These are phyloP conservation scores for Geococcyx californianus DNA, from an alignment of 2,113 vertebrate species.

Conservation along the genomic window DNA sequence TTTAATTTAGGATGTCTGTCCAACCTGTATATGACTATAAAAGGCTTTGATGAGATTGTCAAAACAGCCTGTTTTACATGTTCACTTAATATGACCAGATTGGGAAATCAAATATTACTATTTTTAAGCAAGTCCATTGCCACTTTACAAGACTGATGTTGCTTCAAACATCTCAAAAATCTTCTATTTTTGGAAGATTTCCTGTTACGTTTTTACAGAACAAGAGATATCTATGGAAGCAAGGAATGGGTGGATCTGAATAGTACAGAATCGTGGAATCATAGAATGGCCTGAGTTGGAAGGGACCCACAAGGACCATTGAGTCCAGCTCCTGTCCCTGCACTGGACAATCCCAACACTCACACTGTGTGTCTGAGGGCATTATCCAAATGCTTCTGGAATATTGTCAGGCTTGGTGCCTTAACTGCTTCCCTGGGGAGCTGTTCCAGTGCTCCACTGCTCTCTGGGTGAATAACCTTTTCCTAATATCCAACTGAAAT, in stretches of 20 bases:
- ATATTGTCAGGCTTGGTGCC: too few species aligned
- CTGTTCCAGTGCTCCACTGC: too few species aligned
- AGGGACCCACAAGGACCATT: too few species aligned
- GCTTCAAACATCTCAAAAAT: neutral
- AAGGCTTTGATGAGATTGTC: neutral
- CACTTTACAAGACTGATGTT: neutral
- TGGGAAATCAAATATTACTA: neutral
- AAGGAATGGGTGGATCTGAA: neutral
- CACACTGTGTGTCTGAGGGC: too few species aligned
- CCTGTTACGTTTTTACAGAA: neutral
- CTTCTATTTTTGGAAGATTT: neutral
- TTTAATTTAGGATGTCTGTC: neutral
- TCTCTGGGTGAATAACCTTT: too few species aligned
- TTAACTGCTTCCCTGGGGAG: too few species aligned
- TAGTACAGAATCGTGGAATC: neutral
- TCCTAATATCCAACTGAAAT: too few species aligned
- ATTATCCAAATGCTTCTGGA: too few species aligned
- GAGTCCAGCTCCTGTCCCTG: too few species aligned
- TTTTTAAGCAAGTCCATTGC: neutral
- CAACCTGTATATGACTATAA: neutral
- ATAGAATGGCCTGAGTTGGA: too few species aligned
- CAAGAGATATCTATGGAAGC: neutral
- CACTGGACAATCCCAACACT: too few species aligned
- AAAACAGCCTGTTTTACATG: neutral
- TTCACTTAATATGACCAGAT: neutral